Evolutionary conservation across 2,888 invertebrate genomes (phyloP).

Genomic region (Acleris emargana): DNA sequence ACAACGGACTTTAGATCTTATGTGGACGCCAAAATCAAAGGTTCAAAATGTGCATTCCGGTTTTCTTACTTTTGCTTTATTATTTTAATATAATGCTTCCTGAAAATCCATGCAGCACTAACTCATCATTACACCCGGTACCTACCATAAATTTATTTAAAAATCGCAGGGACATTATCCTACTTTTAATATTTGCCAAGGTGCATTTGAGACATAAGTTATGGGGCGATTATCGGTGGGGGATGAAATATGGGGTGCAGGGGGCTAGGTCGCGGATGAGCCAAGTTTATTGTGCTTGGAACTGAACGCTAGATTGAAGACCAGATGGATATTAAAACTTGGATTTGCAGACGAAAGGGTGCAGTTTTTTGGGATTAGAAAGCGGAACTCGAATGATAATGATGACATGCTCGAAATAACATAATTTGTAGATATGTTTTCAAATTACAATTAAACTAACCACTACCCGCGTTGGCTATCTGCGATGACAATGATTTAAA

Average conservation of each 20-base stretch:
- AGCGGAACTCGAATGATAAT: too few relatives aligned
- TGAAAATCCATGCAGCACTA: conserved; percentile 19
- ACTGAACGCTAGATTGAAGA: conserved; percentile 35
- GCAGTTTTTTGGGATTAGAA: background rate
- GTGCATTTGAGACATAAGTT: conserved; percentile 60
- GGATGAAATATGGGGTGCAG: conserved; percentile 57
- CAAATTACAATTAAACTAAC: too few relatives aligned
- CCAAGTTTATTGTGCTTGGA: conserved; percentile 50
- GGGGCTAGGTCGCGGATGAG: conserved; percentile 44
- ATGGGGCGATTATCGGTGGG: conserved; percentile 65
- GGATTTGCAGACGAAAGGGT: background rate
- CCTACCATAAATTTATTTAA: conserved; percentile 60
- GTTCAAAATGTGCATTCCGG: too few relatives aligned
- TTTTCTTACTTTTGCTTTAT: too few relatives aligned
- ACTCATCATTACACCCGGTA: conserved; percentile 35
- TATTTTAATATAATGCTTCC: background rate
- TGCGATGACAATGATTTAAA: too few relatives aligned
- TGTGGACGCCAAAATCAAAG: too few relatives aligned
- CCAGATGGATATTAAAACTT: background rate
- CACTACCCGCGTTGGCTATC: too few relatives aligned
- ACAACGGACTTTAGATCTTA: too few relatives aligned
- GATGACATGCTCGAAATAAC: too few relatives aligned
- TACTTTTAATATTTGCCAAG: conserved; percentile 63
- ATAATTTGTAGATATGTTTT: too few relatives aligned
- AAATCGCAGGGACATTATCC: conserved; percentile 63